Percentiles rank a stretch among this genome's conserved stretches.
phyloP scores from a whole-genome alignment of 2,113 vertebrate species.

The Irena cyanogastra region DNA sequence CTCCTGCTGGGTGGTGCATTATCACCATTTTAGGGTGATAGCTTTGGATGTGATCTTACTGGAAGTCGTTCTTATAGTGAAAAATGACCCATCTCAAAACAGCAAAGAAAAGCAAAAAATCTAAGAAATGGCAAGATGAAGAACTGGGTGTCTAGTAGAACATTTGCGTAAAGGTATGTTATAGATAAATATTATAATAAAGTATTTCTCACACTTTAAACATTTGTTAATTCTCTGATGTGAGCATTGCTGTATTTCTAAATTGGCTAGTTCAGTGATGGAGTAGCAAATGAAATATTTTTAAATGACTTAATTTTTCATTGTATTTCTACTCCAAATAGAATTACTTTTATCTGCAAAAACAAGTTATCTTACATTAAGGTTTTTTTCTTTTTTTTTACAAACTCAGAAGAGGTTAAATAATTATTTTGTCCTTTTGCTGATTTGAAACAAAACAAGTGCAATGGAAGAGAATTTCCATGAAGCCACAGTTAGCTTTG shows the following conservation, averaged over 20 bases:
- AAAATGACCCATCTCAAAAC: constrained; percentile 78
- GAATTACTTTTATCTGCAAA: not conserved
- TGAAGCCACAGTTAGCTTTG: not conserved
- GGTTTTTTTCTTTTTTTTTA: not conserved
- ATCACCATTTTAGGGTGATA: constrained; percentile 89
- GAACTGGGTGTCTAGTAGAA: not conserved
- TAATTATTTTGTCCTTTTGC: not conserved
- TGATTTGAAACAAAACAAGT: not conserved
- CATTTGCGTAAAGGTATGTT: not conserved
- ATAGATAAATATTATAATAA: not conserved
- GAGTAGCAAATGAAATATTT: not conserved
- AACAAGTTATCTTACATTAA: not conserved
- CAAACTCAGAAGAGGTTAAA: not conserved
- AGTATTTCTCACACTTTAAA: not conserved
- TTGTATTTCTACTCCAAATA: not conserved
- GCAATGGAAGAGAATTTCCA: not conserved
- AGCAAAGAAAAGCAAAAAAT: constrained; percentile 75
- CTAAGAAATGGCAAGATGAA: constrained; percentile 23
- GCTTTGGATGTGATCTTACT: constrained; percentile 84
- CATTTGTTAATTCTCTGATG: not conserved
- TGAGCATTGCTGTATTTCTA: not conserved
- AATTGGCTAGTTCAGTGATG: not conserved
- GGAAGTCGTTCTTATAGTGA: constrained; percentile 82
- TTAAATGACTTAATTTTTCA: not conserved
- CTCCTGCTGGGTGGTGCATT: constrained; percentile 86